Conservation (phyloP, 2,113 vertebrate species). For the Trogon melanurus region DNA sequence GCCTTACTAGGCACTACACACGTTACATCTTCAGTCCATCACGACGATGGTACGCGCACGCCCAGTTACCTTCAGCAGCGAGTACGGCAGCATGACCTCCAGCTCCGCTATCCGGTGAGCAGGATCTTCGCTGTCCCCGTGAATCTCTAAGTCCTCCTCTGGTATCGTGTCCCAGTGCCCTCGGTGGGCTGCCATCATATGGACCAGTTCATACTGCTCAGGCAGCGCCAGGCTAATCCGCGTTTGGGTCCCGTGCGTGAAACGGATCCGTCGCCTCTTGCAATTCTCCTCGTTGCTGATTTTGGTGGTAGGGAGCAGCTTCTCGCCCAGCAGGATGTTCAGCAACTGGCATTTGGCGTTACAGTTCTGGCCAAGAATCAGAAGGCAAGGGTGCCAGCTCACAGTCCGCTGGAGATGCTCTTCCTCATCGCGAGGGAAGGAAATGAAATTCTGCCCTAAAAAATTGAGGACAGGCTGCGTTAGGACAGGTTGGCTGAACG, state of each 20-base stretch:
- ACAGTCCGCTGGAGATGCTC: slow-evolving; percentile 88
- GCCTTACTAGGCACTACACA: neutral
- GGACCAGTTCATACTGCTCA: slow-evolving; percentile 93
- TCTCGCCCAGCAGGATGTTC: slow-evolving; percentile 89
- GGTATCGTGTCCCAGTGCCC: slow-evolving; percentile 94
- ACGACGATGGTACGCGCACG: accelerated
- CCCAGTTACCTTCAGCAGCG: slow-evolving; percentile 87
- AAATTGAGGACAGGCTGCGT: neutral
- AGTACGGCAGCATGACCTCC: slow-evolving; percentile 90
- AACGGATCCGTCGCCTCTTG: slow-evolving; percentile 87
- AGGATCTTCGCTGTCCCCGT: slow-evolving; percentile 85
- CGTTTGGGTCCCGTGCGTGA: slow-evolving; percentile 87
- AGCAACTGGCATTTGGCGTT: slow-evolving; percentile 87
- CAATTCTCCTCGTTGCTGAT: slow-evolving; percentile 77
- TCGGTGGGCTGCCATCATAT: slow-evolving; percentile 87
- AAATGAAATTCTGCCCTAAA: slow-evolving; percentile 86
- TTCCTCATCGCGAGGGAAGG: slow-evolving; percentile 90
- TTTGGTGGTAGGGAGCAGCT: slow-evolving; percentile 81
- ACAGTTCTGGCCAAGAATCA: slow-evolving; percentile 93
- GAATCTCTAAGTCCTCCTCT: slow-evolving; percentile 90
- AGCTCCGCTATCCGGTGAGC: slow-evolving; percentile 90
- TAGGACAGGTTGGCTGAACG: neutral
- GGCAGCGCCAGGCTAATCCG: slow-evolving; percentile 90
- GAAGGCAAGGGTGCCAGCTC: slow-evolving; percentile 85
- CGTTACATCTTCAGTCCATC: no score